Evolutionary conservation across 1,140 invertebrate genomes (phyloP).

Genomic region (Panagrolaimus sp.): DNA sequence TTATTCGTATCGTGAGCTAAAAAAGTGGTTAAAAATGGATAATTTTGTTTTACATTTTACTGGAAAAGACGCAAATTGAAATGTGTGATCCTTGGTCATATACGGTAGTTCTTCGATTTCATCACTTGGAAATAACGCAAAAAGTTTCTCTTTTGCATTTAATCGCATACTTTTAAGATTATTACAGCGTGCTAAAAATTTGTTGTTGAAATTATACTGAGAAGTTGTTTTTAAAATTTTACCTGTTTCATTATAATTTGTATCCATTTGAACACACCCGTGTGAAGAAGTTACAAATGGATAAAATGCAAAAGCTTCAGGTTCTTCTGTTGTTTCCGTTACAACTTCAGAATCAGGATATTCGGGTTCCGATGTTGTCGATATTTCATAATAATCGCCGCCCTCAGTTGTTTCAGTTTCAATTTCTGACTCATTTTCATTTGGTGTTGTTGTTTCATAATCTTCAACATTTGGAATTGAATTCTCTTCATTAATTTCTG

Average conservation of each 20-base stretch:
- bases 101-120: conserved; percentile 12
- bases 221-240: neutral
- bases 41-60: neutral
- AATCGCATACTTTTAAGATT: neutral
- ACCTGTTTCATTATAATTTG: neutral
- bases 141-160: conserved; percentile 7
- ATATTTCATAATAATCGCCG: too few relatives aligned
- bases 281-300: neutral
- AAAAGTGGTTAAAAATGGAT: neutral
- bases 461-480: neutral
- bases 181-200: neutral
- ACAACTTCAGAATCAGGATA: neutral
- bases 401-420: neutral
- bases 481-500: too few relatives aligned
- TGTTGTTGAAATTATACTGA: neutral
- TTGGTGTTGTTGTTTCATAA: conserved; percentile 3
- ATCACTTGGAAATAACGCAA: neutral
- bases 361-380: conserved; percentile 4
- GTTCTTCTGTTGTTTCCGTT: neutral
- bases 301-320: neutral
- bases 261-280: neutral
- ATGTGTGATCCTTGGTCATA: conserved; percentile 13
- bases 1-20: neutral
- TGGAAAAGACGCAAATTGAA: conserved; percentile 11
- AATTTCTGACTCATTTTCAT: neutral